Percentiles rank a stretch among this genome's conserved stretches.
Conservation (phyloP, 2,113 vertebrate genomes). For the Aegotheles bennettii region DNA sequence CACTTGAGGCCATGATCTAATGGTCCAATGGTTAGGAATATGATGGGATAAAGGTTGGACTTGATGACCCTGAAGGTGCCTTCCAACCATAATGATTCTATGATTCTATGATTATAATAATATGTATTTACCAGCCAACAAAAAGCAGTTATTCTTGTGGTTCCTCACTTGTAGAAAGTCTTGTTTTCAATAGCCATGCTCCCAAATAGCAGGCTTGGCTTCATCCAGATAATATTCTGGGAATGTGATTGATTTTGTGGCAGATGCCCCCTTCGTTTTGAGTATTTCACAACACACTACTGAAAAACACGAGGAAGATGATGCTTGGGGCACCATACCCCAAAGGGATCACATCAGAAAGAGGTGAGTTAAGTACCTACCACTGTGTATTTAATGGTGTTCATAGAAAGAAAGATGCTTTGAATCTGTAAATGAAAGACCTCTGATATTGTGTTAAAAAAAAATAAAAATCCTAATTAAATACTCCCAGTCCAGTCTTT, state of each 20-base stretch:
- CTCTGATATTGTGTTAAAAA: not conserved
- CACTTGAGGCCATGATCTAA: too few relatives aligned
- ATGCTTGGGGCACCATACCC: not conserved
- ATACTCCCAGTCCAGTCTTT: not conserved
- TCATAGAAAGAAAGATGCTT: not conserved
- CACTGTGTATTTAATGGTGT: not conserved
- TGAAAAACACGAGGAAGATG: rapidly evolving
- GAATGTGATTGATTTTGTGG: not conserved
- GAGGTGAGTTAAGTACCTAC: not conserved
- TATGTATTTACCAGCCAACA: not conserved
- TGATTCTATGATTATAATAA: too few relatives aligned
- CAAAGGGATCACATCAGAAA: not conserved
- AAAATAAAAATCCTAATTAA: not conserved
- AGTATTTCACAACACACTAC: not conserved
- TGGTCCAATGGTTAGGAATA: too few relatives aligned
- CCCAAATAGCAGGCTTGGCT: not conserved
- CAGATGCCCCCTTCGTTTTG: not conserved
- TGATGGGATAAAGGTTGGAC: too few relatives aligned
- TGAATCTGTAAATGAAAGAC: not conserved
- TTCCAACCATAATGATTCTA: too few relatives aligned
- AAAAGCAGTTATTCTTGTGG: not conserved
- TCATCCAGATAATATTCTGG: not conserved
- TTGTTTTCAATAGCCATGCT: not conserved
- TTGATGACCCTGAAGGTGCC: too few relatives aligned
- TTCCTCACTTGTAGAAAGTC: not conserved